Evolutionary conservation across 2,888 invertebrate species (phyloP).

Genomic region (Ichneumoninae sp.): DNA sequence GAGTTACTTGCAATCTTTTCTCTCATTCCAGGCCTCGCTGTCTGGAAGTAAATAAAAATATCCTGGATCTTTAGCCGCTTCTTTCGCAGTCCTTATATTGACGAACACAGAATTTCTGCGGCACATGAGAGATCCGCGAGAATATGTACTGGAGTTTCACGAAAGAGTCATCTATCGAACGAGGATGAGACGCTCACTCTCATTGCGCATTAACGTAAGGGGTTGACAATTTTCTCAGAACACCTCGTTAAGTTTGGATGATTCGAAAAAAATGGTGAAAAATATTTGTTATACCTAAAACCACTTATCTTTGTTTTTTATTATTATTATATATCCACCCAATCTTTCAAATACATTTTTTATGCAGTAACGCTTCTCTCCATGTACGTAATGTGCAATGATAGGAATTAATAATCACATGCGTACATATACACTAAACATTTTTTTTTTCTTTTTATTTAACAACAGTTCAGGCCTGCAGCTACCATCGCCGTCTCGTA

Average conservation of each 20-base stretch:
- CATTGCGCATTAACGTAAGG: slow-evolving; percentile 66
- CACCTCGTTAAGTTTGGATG: neutral
- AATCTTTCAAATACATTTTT: slow-evolving; percentile 74
- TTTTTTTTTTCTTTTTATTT: slow-evolving; percentile 64
- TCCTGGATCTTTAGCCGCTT: slow-evolving; percentile 78
- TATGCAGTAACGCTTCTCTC: slow-evolving; percentile 67
- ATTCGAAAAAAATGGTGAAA: slow-evolving; percentile 6
- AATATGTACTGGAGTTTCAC: slow-evolving; percentile 49
- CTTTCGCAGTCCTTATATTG: slow-evolving; percentile 74
- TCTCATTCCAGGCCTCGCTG: slow-evolving; percentile 69
- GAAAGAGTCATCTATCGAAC: slow-evolving; percentile 69
- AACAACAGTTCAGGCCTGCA: slow-evolving; percentile 68
- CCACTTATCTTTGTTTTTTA: slow-evolving; percentile 62
- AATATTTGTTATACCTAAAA: slow-evolving; percentile 58
- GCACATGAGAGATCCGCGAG: slow-evolving; percentile 72
- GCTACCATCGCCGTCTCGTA: slow-evolving; percentile 67
- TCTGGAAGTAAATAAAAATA: slow-evolving; percentile 65
- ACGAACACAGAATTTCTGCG: slow-evolving; percentile 72
- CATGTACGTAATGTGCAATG: slow-evolving; percentile 72
- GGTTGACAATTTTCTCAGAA: neutral
- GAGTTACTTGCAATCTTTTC: slow-evolving; percentile 71
- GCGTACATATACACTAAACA: slow-evolving; percentile 69
- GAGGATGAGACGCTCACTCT: slow-evolving; percentile 72
- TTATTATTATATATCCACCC: slow-evolving; percentile 70
- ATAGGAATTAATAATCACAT: slow-evolving; percentile 74